Conservation (phyloP, 2,888 invertebrate genomes). For the Agrotis ipsilon region DNA sequence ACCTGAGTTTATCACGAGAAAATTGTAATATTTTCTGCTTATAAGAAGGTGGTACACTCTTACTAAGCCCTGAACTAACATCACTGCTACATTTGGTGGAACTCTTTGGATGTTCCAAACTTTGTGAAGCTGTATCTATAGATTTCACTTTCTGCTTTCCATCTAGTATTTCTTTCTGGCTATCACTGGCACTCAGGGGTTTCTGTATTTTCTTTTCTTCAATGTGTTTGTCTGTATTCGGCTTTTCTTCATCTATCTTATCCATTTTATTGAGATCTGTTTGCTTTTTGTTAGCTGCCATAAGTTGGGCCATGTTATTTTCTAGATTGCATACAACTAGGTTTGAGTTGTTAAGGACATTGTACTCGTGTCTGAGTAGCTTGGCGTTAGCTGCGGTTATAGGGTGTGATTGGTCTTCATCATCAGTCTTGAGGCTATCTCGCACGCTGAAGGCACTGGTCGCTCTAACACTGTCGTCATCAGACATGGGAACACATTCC, state of each 20-base stretch:
- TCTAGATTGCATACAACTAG: slow-evolving; percentile 88
- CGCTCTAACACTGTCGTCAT: slow-evolving; percentile 88
- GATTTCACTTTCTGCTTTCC: slow-evolving; percentile 80
- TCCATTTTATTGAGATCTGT: slow-evolving; percentile 84
- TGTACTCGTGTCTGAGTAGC: slow-evolving; percentile 86
- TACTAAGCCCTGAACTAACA: slow-evolving; percentile 85
- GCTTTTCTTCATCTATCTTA: slow-evolving; percentile 86
- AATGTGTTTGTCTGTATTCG: slow-evolving; percentile 69
- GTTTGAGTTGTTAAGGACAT: slow-evolving; percentile 88
- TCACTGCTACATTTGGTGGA: slow-evolving; percentile 86
- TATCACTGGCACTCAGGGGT: slow-evolving; percentile 56
- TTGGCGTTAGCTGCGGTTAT: slow-evolving; percentile 87
- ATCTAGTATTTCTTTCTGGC: slow-evolving; percentile 69
- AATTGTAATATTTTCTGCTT: slow-evolving; percentile 89
- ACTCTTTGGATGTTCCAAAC: slow-evolving; percentile 86
- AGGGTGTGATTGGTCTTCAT: slow-evolving; percentile 87
- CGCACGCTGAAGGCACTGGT: slow-evolving; percentile 88
- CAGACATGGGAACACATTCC: slow-evolving; percentile 88
- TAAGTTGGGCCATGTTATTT: slow-evolving; percentile 88
- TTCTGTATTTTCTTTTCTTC: slow-evolving; percentile 61
- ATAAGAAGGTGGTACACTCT: slow-evolving; percentile 89
- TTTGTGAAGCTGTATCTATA: slow-evolving; percentile 86
- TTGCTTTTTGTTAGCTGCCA: slow-evolving; percentile 83
- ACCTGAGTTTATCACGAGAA: slow-evolving; percentile 87
- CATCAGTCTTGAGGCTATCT: slow-evolving; percentile 89